A percentile compares a stretch with the other conserved stretches of the same genome.
Evolutionary conservation across 1,140 invertebrate genomes (phyloP).

Genomic region (Nebria ingens): DNA sequence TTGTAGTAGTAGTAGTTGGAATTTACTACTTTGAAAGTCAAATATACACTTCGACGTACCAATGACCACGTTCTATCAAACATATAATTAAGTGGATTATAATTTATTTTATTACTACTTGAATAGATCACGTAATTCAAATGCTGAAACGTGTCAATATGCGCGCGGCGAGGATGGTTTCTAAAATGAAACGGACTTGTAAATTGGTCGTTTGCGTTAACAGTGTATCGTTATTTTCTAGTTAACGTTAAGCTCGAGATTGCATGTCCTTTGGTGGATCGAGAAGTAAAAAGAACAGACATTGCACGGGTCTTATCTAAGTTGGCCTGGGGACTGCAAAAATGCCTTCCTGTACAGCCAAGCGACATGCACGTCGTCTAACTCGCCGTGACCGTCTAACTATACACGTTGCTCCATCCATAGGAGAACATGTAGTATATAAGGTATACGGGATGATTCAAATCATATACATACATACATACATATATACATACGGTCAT

Average conservation of each 20-base stretch:
- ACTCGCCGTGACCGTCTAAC: background rate
- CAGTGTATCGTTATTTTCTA: constrained; percentile 5
- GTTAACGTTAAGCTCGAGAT: constrained; percentile 5
- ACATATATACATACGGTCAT: too few relatives aligned
- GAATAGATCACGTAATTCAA: too few relatives aligned
- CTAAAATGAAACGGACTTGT: background rate
- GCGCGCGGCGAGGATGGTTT: background rate
- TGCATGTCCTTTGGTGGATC: background rate
- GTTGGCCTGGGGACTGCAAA: background rate
- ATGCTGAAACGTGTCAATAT: too few relatives aligned
- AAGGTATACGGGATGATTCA: too few relatives aligned
- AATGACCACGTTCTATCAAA: background rate
- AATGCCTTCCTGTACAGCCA: background rate
- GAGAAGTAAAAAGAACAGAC: background rate
- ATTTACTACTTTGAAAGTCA: background rate
- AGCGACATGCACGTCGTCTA: background rate
- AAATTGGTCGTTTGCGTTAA: background rate
- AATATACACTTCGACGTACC: background rate
- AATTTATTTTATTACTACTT: too few relatives aligned
- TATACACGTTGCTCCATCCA: too few relatives aligned
- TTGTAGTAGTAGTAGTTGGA: background rate
- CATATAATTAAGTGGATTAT: background rate
- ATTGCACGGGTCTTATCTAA: background rate
- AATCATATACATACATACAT: too few relatives aligned
- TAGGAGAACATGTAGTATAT: too few relatives aligned